phyloP scores from a whole-genome alignment of 2,797 vertebrate genomes.

The Manis crassicaudata region DNA sequence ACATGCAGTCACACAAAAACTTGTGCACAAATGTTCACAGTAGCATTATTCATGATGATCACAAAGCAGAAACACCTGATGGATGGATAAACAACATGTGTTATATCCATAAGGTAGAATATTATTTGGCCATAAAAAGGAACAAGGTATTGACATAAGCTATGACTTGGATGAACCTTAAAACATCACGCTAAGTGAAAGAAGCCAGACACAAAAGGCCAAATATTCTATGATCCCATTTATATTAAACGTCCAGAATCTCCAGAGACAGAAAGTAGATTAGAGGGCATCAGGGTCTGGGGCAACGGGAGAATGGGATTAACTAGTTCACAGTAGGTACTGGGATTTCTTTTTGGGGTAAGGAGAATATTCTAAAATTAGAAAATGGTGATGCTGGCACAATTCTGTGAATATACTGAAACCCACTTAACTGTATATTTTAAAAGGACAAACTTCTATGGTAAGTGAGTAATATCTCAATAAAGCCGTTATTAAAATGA shows the following conservation, averaged over 20 bases:
- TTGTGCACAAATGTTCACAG: rapidly evolving
- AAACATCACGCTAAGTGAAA: not conserved
- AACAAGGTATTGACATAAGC: not conserved
- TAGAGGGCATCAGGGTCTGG: not conserved
- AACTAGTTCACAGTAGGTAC: too few relatives aligned
- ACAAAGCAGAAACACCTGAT: not conserved
- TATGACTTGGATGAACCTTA: not conserved
- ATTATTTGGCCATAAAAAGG: not conserved
- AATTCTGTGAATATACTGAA: not conserved
- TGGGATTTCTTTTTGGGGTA: not conserved
- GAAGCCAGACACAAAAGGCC: not conserved
- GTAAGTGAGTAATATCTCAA: not conserved
- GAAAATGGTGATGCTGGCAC: not conserved
- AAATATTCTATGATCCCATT: not conserved
- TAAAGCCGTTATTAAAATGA: not conserved
- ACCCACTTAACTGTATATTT: not conserved
- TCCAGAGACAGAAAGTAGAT: not conserved
- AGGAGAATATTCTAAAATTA: not conserved
- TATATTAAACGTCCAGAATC: not conserved
- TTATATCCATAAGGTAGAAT: rapidly evolving
- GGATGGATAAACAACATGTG: not conserved
- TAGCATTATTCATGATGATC: rapidly evolving
- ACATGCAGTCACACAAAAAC: not conserved
- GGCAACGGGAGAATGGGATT: rapidly evolving
- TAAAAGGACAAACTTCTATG: not conserved